Conservation (phyloP, 2,113 vertebrate genomes). For the Toxotes chatareus region DNA sequence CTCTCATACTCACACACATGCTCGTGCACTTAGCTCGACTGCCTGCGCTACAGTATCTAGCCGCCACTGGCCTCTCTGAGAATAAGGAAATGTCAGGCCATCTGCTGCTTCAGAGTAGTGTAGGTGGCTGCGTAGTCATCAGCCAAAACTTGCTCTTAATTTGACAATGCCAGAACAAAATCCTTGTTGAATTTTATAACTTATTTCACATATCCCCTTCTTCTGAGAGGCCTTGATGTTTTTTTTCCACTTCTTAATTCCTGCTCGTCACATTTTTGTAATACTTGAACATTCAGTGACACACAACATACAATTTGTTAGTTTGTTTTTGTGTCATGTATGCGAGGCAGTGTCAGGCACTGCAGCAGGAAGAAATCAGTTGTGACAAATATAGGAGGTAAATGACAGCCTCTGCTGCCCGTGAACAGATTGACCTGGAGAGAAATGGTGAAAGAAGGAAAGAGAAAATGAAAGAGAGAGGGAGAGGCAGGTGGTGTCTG, state of each 20-base stretch:
- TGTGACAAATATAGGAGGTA: slow-evolving; percentile 61
- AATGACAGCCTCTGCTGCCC: slow-evolving; percentile 56
- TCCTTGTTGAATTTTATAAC: slow-evolving; percentile 3
- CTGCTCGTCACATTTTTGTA: slow-evolving; percentile 5
- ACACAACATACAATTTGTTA: not conserved
- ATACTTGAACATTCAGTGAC: slow-evolving; percentile 31
- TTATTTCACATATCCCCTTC: slow-evolving; percentile 9
- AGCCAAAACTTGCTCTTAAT: slow-evolving; percentile 31
- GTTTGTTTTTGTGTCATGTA: slow-evolving; percentile 37
- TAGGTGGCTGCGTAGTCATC: slow-evolving; percentile 46
- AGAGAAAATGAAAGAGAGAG: slow-evolving; percentile 64
- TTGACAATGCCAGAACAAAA: slow-evolving; percentile 39
- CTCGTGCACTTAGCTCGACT: slow-evolving; percentile 36
- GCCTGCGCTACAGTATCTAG: slow-evolving; percentile 57
- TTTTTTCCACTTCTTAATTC: slow-evolving; percentile 23
- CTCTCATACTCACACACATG: slow-evolving; percentile 39
- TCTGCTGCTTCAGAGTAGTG: slow-evolving; percentile 62
- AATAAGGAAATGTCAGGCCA: slow-evolving; percentile 62
- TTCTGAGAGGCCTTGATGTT: not conserved
- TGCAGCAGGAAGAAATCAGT: slow-evolving; percentile 49
- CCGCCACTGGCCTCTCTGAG: slow-evolving; percentile 46
- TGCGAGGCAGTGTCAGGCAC: not conserved
- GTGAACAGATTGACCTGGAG: slow-evolving; percentile 70
- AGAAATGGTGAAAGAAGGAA: slow-evolving; percentile 62
- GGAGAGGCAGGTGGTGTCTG: slow-evolving; percentile 79